Evolutionary conservation across 2,113 vertebrate species (phyloP), one percentile per base, ranked within the genome.

Genomic region (Notothenia rossii): DNA sequence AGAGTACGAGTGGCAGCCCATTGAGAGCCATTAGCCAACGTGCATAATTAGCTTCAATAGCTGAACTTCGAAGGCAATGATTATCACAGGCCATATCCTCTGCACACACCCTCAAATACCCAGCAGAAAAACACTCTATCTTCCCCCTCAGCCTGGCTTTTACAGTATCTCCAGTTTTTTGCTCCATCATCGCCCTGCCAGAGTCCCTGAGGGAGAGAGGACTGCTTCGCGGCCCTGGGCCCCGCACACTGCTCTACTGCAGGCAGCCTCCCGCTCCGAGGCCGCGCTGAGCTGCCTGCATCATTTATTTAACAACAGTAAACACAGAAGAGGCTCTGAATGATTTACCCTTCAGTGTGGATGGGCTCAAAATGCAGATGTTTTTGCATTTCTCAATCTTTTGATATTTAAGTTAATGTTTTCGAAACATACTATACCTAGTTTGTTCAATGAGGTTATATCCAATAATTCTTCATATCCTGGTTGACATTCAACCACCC

Each of bases 251-350:
- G 79, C 72, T 75, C 55, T 71, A 68, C 85, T 83, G 75, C 82
- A 80, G 82, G 63, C 76, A 43, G 78, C 78, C 50, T 63, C 61
- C 55, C 55, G 69, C 82, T 85, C 79, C 49, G 55, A 77, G 76
- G 54, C 18, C 0, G 15, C 3, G 60, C 22, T 82, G 66, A 88
- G 81, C 81, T 75, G 67, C 56, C 58, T 59, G 79, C 68, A 88
- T 91, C 83, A 82, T 90, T 88, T 88, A 88, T 91, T 90, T 43
- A 91, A 77, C 79, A 72, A 87, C 67, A 25, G 79, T 81, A 84
- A 85, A 88, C 81, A 88, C 65, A 77, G 62, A 72, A 9, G 67
- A 71, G 51, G 51, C 49, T 59, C 67, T 81, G 73, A 83, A 81
- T 73, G 84, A 86, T 84, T 87, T 25, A 74, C 48, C 72, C 72